A percentile compares a stretch with the other conserved stretches of the same genome.
Conservation (phyloP, 2,888 invertebrate species). For the Lordiphosa andalusiaca region DNA sequence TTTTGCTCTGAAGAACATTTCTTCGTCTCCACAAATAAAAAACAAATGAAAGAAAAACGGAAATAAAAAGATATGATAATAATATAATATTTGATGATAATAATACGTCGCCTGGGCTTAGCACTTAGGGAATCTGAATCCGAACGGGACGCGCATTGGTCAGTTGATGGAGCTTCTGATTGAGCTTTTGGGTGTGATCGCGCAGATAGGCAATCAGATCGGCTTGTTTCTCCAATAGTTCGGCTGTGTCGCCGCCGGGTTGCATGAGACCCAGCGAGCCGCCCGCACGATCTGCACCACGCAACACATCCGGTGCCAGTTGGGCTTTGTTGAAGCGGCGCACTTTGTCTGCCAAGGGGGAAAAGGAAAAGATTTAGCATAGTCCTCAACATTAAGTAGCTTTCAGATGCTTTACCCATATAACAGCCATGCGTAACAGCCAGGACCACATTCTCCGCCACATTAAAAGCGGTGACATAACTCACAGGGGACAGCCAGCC, state of each 20-base stretch:
- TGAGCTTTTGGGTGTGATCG: slow-evolving; percentile 85
- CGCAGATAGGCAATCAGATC: slow-evolving; percentile 86
- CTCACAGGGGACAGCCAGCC: slow-evolving; percentile 82
- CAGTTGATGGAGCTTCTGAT: slow-evolving; percentile 84
- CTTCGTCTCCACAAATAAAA: slow-evolving; percentile 32
- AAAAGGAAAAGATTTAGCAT: background rate
- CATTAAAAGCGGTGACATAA: slow-evolving; percentile 82
- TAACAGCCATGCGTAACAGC: slow-evolving; percentile 81
- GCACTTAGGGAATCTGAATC: slow-evolving; percentile 58
- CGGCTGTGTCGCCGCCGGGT: slow-evolving; percentile 82
- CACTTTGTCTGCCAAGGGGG: slow-evolving; percentile 82
- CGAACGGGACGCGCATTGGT: slow-evolving; percentile 80
- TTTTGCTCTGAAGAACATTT: slow-evolving; percentile 37
- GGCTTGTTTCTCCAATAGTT: slow-evolving; percentile 86
- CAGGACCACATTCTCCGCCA: slow-evolving; percentile 82
- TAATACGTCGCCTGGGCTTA: slow-evolving; percentile 4
- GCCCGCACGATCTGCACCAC: slow-evolving; percentile 79
- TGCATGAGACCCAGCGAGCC: slow-evolving; percentile 80
- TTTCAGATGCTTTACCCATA: slow-evolving; percentile 79
- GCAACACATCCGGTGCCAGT: slow-evolving; percentile 84
- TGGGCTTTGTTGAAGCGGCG: slow-evolving; percentile 83
- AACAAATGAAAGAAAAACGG: slow-evolving; percentile 28
- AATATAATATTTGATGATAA: slow-evolving; percentile 3
- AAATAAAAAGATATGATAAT: slow-evolving; percentile 12
- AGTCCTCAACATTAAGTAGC: background rate